These are phyloP conservation scores for Mesocricetus auratus DNA, from an alignment of 2,113 vertebrate species.

Conservation along the genomic window DNA sequence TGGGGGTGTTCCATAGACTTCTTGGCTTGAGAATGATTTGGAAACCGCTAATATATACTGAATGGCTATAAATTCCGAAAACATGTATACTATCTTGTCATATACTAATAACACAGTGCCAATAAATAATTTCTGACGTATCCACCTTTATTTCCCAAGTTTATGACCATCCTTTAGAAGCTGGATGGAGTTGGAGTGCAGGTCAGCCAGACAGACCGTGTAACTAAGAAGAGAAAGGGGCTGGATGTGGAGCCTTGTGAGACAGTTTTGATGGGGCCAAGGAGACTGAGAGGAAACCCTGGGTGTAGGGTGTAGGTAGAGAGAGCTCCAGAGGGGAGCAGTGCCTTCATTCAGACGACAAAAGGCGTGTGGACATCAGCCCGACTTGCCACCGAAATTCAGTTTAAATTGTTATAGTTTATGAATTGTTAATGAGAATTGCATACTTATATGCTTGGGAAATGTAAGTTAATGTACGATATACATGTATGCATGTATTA, in stretches of 20 bases:
- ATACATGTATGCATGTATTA: neutral
- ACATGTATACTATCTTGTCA: conserved; percentile 62
- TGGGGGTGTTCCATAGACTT: conserved; percentile 41
- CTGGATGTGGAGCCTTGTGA: conserved; percentile 1
- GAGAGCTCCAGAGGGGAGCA: conserved; percentile 16
- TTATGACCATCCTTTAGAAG: conserved; percentile 55
- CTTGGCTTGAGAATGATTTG: conserved; percentile 64
- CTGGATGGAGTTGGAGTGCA: conserved; percentile 29
- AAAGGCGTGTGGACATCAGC: neutral
- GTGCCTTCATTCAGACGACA: neutral
- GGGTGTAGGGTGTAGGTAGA: neutral
- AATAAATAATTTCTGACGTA: conserved; percentile 69
- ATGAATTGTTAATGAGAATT: neutral
- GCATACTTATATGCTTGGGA: neutral
- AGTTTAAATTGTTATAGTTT: neutral
- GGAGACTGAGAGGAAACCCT: conserved; percentile 33
- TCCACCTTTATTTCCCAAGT: conserved; percentile 50
- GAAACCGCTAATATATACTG: conserved; percentile 54
- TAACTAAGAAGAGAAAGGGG: conserved; percentile 40
- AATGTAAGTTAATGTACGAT: neutral
- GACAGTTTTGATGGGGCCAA: conserved; percentile 45
- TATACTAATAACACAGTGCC: conserved; percentile 1
- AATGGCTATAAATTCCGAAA: conserved; percentile 69
- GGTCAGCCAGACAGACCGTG: conserved; percentile 22
- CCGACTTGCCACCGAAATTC: neutral